Percentiles rank a stretch among this genome's conserved stretches.
These are phyloP conservation scores for Ormyrus rosae DNA, from an alignment of 2,888 invertebrate species.

Conservation along the genomic window DNA sequence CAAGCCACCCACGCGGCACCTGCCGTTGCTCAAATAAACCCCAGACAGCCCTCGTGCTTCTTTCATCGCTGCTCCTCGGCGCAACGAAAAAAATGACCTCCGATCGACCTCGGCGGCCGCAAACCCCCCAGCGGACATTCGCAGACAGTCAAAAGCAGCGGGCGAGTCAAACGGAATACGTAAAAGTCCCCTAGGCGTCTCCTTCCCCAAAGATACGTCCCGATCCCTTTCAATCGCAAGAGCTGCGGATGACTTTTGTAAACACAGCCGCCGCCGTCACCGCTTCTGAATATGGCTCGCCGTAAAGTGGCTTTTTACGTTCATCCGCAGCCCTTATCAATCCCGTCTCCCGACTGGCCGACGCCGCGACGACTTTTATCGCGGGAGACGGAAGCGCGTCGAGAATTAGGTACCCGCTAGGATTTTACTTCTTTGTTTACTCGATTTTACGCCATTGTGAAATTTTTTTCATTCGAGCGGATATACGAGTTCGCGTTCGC, in stretches of 20 bases:
- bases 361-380: background rate
- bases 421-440: too few species aligned
- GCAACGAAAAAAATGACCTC: background rate
- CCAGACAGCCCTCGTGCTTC: too few species aligned
- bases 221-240: slow-evolving; percentile 22
- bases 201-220: background rate
- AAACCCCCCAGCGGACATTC: background rate
- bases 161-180: slow-evolving; percentile 39
- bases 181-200: slow-evolving; percentile 12
- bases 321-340: slow-evolving; percentile 47
- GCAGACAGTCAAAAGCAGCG: slow-evolving; percentile 3
- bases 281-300: slow-evolving; percentile 57
- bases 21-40: too few species aligned
- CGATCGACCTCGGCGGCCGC: background rate
- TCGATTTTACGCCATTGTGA: too few species aligned
- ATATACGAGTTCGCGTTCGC: too few species aligned
- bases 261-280: slow-evolving; percentile 13
- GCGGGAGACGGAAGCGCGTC: too few species aligned
- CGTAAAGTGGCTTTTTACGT: slow-evolving; percentile 60
- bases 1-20: too few species aligned
- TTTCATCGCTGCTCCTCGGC: too few species aligned
- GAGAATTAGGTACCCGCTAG: too few species aligned
- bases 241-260: slow-evolving; percentile 29
- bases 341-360: background rate
- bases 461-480: too few species aligned